Conservation (phyloP, 1,140 invertebrate species). For the Metaphire vulgaris region DNA sequence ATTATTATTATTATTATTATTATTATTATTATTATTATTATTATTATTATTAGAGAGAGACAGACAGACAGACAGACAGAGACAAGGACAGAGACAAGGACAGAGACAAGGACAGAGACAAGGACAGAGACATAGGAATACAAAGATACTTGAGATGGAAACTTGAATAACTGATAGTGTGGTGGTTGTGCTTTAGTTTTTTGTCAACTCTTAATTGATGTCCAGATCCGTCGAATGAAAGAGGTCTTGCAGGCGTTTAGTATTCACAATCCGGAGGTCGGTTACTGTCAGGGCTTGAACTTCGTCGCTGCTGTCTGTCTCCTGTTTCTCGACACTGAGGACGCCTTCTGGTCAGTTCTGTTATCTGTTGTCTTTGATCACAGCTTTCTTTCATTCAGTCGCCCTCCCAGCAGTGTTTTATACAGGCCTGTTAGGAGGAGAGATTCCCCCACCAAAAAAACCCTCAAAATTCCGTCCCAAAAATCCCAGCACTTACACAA, state of each 20-base stretch:
- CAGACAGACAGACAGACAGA: no score
- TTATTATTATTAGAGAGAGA: no score
- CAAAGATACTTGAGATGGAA: constrained; percentile 11
- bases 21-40: constrained; percentile 17
- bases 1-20: constrained; percentile 5
- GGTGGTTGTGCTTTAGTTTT: no score
- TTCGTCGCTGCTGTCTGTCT: constrained; percentile 56
- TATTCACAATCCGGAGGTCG: constrained; percentile 53
- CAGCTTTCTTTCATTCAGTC: neutral
- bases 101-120: no score
- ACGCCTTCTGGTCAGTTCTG: constrained; percentile 54
- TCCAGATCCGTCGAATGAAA: constrained; percentile 53
- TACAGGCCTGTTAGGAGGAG: no score
- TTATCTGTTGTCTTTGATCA: neutral
- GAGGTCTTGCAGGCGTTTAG: constrained; percentile 56
- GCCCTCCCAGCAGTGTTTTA: neutral
- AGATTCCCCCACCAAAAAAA: no score
- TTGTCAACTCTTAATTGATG: no score
- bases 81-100: no score
- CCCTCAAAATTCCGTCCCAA: no score
- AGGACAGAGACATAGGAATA: neutral
- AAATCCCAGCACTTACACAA: no score
- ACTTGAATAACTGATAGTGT: no score
- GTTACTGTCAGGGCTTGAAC: constrained; percentile 59
- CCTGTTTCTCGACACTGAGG: constrained; percentile 55